Evolutionary conservation across 1,140 invertebrate species (phyloP), one percentile per base, ranked within the genome.

Genomic region (Ctenoplectra terminalis): DNA sequence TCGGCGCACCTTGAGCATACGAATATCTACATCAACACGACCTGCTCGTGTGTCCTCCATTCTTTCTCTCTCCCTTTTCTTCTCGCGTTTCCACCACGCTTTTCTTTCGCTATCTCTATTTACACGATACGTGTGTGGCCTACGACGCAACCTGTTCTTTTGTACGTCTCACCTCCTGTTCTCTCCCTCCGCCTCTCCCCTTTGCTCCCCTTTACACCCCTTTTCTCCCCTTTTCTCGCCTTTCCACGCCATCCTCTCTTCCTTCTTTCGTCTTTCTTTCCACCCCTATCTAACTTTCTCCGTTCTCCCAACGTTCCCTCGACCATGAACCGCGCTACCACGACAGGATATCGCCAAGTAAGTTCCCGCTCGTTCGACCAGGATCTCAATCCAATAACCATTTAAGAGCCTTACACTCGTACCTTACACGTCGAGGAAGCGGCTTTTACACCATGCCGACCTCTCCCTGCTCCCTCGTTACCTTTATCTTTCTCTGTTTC

Each of bases 331-430:
- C n/a, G 37, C 71, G 67, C 74, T 71, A 75, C 83, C 76, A 86
- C 86, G 84, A 83, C 75, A 87, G 85, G 85, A 88, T 88, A 88
- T 87, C 85, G 71, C 85, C 85, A 82, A 88, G 85, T 88, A 87
- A 87, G 78, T 84, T 88, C 66, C 79, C 64, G 78, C 82, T 87
- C 81, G 85, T 88, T 88, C 85, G 82, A 82, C 85, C 78, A 78
- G 85, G 83, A 77, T 87, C 86, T 88, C 86, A 82, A 88, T 88
- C 85, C 86, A 88, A 88, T 88, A 85, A 88, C 85, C 85, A 88
- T 88, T 88, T 88, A 88, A 84, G 82, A 87, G 85, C 71, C 84
- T 87, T 86, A 87, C 81, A 86, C 86, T 87, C 82, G 79, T 87
- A 87, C 85, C 87, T 87, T 87, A 80, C 85, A 87, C 83, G 83